Base-by-base conservation (phyloP, 2,888 invertebrate species). In the Eristalis pertinax region DNA sequence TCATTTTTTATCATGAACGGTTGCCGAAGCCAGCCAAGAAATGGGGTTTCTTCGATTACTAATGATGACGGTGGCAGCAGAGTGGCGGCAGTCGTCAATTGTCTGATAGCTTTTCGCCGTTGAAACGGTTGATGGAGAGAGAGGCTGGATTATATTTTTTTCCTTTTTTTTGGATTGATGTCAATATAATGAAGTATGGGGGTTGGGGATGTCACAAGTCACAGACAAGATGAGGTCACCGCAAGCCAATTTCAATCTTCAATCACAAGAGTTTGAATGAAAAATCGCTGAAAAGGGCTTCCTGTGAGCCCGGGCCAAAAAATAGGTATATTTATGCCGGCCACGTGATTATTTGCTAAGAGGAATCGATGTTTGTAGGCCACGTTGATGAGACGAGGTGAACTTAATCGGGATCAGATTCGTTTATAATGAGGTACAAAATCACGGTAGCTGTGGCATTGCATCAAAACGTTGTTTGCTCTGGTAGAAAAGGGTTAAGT, bases 1-100 rank as follows among this genome's bases (percentile, higher is more conserved):
- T 64, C 70, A 83, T 83, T 83, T 86, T 82, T 86, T 78, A 86
- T 79, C 83, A 72, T 72, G 78, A 78, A 82, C 76, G 38, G 86
- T 78, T 73, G 62, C 74, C 50, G 70, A 86, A 83, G 75, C 83
- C 83, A 67, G 75, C 78, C 32, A 83, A 83, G 75, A 67, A 83
- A 75, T 73, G 75, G 70, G 43, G 74, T 86, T 86, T 75, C 86
- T 83, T 83, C 83, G 86, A 86, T 83, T 83, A 78, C 83, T 83
- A 83, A 78, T 86, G 83, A 82, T 75, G 86, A 68, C 68, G 76
- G 60, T 43, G 68, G 67, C 67, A 58, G n/a, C 22, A 26, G 11
- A 24, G 62, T 56, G 77, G 56, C 26, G 29, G 70, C 38, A 50
- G 77, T 24, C 63, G 35, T 32, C 15, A 13, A 50, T 38, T 75